Percentiles rank a stretch among this genome's conserved stretches.
phyloP scores from a whole-genome alignment of 2,888 invertebrate species.

The Crepidodera aurea region DNA sequence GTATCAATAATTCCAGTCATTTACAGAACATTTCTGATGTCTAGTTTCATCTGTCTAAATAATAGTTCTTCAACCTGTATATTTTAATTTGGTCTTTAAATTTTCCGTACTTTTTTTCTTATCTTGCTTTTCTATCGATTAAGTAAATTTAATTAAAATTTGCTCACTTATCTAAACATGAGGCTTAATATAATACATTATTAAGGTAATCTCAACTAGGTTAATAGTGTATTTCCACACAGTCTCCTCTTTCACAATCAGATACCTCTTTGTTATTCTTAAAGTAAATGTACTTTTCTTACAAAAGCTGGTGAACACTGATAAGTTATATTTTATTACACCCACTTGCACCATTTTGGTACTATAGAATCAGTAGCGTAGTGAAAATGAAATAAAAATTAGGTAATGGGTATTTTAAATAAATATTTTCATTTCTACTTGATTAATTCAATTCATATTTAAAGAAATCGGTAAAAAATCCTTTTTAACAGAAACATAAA shows the following conservation, averaged over 20 bases:
- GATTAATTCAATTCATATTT: no score
- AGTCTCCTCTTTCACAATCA: background rate
- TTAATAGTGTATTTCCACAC: background rate
- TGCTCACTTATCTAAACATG: conserved; percentile 1
- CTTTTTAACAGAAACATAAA: no score
- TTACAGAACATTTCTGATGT: no score
- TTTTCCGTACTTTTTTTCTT: no score
- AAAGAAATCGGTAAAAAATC: no score
- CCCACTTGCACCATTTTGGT: background rate
- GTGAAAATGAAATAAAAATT: background rate
- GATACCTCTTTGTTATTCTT: conserved; percentile 1
- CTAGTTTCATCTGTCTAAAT: no score
- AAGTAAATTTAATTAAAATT: conserved; percentile 1
- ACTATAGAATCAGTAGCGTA: background rate
- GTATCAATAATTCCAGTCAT: no score
- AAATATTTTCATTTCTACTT: no score
- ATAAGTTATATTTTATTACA: conserved; percentile 1
- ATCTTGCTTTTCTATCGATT: no score
- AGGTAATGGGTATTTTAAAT: background rate
- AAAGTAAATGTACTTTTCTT: background rate
- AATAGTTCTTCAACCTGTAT: no score
- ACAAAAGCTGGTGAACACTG: background rate
- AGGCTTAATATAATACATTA: background rate
- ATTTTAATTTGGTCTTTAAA: no score
- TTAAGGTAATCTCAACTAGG: background rate